Conservation (phyloP, 2,888 invertebrate genomes). For the Polymixis flavicincta region DNA sequence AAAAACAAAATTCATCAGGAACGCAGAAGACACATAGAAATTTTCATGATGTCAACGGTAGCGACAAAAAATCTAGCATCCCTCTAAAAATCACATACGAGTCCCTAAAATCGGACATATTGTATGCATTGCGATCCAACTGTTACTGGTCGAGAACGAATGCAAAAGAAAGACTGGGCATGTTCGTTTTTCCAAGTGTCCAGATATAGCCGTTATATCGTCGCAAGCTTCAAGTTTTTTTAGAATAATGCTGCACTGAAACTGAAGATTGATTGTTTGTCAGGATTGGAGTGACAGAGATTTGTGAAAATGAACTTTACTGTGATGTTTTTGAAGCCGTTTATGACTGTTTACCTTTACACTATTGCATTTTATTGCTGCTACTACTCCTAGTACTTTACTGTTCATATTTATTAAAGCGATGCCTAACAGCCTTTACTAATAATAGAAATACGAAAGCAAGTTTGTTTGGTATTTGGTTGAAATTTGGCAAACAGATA, state of each 20-base stretch:
- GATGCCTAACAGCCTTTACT: not conserved
- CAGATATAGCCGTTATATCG: conserved; percentile 32
- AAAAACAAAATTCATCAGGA: no score
- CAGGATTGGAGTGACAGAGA: not conserved
- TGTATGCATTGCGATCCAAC: conserved; percentile 61
- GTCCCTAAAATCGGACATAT: conserved; percentile 38
- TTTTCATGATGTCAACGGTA: not conserved
- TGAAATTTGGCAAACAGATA: no score
- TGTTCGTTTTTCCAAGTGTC: conserved; percentile 52
- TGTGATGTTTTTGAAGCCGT: not conserved
- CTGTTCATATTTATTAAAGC: not conserved
- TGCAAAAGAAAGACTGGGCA: conserved; percentile 50
- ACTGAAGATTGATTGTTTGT: conserved; percentile 18
- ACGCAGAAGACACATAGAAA: no score
- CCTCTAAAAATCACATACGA: not conserved
- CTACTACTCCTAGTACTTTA: not conserved
- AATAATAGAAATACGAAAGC: no score
- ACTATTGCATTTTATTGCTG: not conserved
- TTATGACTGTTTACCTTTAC: not conserved
- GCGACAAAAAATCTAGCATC: not conserved
- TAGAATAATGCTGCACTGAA: conserved; percentile 10
- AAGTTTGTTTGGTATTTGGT: no score
- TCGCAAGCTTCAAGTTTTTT: conserved; percentile 31
- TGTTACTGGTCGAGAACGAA: conserved; percentile 56
- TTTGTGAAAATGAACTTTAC: not conserved